Percentiles rank a stretch among this genome's conserved stretches.
Conservation (phyloP, 2,888 invertebrate genomes). For the Epistrophella euchroma region DNA sequence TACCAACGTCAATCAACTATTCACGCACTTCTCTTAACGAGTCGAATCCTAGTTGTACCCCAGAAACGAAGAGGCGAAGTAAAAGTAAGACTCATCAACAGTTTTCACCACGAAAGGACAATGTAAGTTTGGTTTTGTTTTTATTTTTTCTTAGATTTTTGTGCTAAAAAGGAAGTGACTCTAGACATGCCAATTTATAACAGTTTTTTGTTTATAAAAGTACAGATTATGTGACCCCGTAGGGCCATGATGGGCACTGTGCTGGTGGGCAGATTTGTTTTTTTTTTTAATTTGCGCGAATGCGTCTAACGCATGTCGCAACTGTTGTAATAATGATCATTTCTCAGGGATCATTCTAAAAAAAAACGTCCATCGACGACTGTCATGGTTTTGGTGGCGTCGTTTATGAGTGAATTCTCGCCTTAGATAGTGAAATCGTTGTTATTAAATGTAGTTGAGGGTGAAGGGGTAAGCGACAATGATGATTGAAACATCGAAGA, state of each 20-base stretch:
- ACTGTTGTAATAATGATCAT: conserved; percentile 37
- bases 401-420: neutral
- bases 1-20: conserved; percentile 80
- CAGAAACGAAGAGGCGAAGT: conserved; percentile 77
- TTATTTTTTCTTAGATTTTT: too few species aligned
- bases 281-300: too few species aligned
- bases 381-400: conserved; percentile 31
- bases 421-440: neutral
- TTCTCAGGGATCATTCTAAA: conserved; percentile 39
- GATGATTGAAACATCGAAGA: conserved; percentile 8
- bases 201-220: too few species aligned
- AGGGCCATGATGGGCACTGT: too few species aligned
- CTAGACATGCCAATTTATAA: too few species aligned
- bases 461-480: neutral
- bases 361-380: conserved; percentile 48
- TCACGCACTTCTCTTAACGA: conserved; percentile 83
- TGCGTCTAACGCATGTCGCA: conserved; percentile 47
- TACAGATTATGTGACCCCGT: too few species aligned
- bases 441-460: neutral
- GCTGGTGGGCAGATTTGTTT: too few species aligned
- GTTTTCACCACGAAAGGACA: conserved; percentile 83
- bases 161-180: too few species aligned
- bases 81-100: conserved; percentile 75
- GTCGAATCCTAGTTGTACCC: conserved; percentile 81
- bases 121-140: conserved; percentile 78